Conservation (phyloP, 2,888 invertebrate species). For the Thera obeliscata region DNA sequence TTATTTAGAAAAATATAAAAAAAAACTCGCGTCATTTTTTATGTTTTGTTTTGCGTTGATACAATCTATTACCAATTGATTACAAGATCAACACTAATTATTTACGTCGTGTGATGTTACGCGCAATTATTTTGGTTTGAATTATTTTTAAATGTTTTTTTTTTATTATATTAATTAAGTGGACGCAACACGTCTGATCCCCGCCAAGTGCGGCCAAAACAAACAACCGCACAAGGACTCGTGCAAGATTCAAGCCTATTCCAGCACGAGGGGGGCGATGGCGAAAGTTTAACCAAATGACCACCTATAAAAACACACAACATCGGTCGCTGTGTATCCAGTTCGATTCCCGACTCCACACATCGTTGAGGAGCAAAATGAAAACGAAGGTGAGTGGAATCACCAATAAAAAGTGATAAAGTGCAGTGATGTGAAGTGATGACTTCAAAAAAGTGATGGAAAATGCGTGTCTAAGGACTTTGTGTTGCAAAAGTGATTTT, state of each 20-base stretch:
- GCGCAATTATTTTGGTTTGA: not conserved
- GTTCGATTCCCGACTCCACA: constrained; percentile 77
- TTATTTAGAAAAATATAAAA: too few relatives aligned
- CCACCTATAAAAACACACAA: constrained; percentile 82
- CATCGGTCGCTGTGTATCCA: constrained; percentile 72
- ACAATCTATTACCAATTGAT: too few relatives aligned
- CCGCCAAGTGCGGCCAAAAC: constrained; percentile 63
- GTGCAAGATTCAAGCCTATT: constrained; percentile 54
- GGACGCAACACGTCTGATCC: constrained; percentile 70
- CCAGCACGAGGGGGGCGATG: constrained; percentile 74
- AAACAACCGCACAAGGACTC: constrained; percentile 68
- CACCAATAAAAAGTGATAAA: constrained; percentile 40
- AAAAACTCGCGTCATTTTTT: too few relatives aligned
- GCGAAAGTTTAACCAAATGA: constrained; percentile 82
- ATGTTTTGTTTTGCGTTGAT: too few relatives aligned
- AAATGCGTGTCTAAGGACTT: constrained; percentile 53
- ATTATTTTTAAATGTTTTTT: not conserved
- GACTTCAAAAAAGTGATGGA: constrained; percentile 76
- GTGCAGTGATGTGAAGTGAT: constrained; percentile 68
- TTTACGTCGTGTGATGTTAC: not conserved
- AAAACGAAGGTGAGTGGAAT: constrained; percentile 77
- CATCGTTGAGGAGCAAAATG: constrained; percentile 80
- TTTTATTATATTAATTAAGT: constrained; percentile 2
- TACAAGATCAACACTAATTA: too few relatives aligned
- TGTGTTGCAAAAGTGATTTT: constrained; percentile 34